Conservation (phyloP, 1,140 invertebrate species). For the Caenorhabditis inopinata region DNA sequence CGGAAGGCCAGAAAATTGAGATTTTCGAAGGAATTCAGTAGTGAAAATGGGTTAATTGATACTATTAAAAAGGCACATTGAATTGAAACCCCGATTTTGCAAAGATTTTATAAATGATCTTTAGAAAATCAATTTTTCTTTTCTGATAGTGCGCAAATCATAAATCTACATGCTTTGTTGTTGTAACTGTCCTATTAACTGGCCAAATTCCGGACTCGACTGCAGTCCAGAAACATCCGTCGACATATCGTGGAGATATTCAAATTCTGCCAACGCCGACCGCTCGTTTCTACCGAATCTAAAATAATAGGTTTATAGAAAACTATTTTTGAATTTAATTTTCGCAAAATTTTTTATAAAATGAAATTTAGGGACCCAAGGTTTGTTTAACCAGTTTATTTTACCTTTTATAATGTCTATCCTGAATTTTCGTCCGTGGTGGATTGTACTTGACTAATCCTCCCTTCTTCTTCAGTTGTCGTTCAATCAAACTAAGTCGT, state of each 20-base stretch:
- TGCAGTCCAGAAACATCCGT: constrained; percentile 28
- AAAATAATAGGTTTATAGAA: background rate
- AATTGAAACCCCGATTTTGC: too few relatives aligned
- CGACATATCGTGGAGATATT: constrained; percentile 34
- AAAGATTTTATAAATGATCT: background rate
- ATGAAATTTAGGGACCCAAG: too few relatives aligned
- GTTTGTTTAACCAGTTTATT: too few relatives aligned
- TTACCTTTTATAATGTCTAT: constrained; percentile 28
- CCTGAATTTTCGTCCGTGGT: constrained; percentile 10
- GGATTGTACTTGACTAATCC: constrained; percentile 39
- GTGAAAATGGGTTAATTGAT: too few relatives aligned
- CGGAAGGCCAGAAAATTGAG: too few relatives aligned
- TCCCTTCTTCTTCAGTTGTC: constrained; percentile 35
- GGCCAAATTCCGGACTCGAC: background rate
- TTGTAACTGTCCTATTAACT: background rate
- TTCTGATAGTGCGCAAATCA: too few relatives aligned
- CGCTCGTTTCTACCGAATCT: constrained; percentile 35
- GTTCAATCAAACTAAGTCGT: background rate
- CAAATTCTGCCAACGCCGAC: constrained; percentile 19
- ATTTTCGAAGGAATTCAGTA: too few relatives aligned
- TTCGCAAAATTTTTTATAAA: background rate
- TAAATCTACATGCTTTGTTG: background rate
- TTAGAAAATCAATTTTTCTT: too few relatives aligned
- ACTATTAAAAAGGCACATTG: too few relatives aligned
- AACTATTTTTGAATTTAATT: background rate